These are phyloP conservation scores for Coelinius sp. DNA, from an alignment of 2,888 invertebrate genomes.

Conservation along the genomic window DNA sequence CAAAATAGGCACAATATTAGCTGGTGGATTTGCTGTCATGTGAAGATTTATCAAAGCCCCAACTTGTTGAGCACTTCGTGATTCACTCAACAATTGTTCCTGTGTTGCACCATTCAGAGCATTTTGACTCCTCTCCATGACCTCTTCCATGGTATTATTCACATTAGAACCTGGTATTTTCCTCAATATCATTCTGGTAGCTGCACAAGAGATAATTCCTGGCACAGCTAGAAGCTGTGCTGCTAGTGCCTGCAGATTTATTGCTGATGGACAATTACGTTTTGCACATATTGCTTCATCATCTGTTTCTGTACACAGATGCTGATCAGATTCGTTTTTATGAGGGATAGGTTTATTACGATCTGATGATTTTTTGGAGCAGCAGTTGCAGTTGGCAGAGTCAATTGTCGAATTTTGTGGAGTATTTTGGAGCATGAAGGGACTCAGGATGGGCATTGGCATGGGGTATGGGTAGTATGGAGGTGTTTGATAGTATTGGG, in stretches of 20 bases:
- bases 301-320: conserved; percentile 48
- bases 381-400: conserved; percentile 39
- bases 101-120: conserved; percentile 54
- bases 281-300: conserved; percentile 58
- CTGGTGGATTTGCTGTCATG: conserved; percentile 58
- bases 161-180: conserved; percentile 62
- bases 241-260: conserved; percentile 63
- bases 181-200: conserved; percentile 60
- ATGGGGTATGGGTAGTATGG: conserved; percentile 57
- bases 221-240: conserved; percentile 63
- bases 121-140: conserved; percentile 57
- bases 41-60: conserved; percentile 64
- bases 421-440: conserved; percentile 26
- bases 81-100: conserved; percentile 62
- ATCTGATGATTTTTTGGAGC: conserved; percentile 20
- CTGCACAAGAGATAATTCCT: conserved; percentile 62
- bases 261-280: conserved; percentile 60
- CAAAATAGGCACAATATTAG: conserved; percentile 59
- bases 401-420: conserved; percentile 15
- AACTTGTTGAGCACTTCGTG: conserved; percentile 59
- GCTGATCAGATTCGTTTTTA: conserved; percentile 41
- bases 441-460: conserved; percentile 52
- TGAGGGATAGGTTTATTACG: background rate
- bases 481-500: conserved; percentile 47
- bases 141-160: conserved; percentile 57